Base-by-base conservation (phyloP, 2,113 vertebrate genomes). In the Trematocara zebra region DNA sequence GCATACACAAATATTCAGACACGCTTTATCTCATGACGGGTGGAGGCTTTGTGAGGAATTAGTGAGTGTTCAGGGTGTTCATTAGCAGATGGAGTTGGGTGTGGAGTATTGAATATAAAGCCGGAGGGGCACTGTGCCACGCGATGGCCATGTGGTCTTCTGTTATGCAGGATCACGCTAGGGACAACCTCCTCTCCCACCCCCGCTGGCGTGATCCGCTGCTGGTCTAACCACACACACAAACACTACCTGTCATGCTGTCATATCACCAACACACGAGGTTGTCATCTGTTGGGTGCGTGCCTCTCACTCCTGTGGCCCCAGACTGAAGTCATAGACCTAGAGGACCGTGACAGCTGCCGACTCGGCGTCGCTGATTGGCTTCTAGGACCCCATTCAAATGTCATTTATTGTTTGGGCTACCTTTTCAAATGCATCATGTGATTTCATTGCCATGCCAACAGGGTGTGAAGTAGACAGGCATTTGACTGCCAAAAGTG, bases 11-110 rank as follows among this genome's bases (percentile, higher is more conserved):
- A 78, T 59, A 80, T 76, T 53, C 64, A 82, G 20, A 72, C 26
- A 18, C 54, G 69, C 83, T 53, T 31, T 35, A 26, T 79, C 72
- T 81, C 81, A 53, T 31, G 78, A 54, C 2, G 40, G 23, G 14
- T 23, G 26, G 31, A 15, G 44, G 61, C 53, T 83, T 85, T 87
- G 54, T 11, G 51, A 83, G 85, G 78, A 81, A 87, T 79, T 57
- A 47, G 28, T 40, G 82, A 8, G 44, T 81, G 44, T 80, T 82
- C 52, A 14, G 54, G 52, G 44, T 64, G 84, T 82, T 87, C 83
- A 94, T 95, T 96, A 95, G 91, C 89, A 92, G 93, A 92, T 88
- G 69, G 80, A 83, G 85, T 40, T 11, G 59, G 31, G 83, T 82
- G 81, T 84, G 88, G 78, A 85, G 92, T 92, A 93, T 87, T 54